These are phyloP conservation scores for Steatornis caripensis DNA, from an alignment of 2,113 vertebrate genomes.

Conservation along the genomic window DNA sequence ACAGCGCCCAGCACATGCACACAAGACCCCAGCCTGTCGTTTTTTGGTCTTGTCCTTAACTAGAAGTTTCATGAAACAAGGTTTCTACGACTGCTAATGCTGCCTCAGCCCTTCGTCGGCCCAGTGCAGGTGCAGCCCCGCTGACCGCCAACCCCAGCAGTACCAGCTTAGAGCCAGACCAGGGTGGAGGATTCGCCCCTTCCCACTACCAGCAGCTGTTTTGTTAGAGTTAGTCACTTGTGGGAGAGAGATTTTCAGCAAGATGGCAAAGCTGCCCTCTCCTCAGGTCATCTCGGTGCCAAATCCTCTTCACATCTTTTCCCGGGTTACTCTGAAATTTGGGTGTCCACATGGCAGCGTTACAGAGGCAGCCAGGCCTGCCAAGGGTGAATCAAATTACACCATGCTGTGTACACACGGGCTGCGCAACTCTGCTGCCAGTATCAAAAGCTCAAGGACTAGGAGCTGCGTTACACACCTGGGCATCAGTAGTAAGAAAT, in stretches of 20 bases:
- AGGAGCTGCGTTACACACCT: conserved; percentile 1
- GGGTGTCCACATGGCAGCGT: neutral
- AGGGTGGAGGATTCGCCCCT: neutral
- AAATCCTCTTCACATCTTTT: neutral
- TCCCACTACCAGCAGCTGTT: neutral
- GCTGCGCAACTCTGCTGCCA: neutral
- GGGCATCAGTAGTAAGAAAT: neutral
- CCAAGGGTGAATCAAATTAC: neutral
- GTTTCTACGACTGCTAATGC: accelerated
- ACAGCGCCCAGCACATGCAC: neutral
- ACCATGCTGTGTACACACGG: neutral
- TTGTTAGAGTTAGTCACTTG: neutral
- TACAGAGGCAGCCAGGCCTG: neutral
- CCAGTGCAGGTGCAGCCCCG: accelerated
- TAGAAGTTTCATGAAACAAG: neutral
- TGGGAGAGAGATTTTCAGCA: neutral
- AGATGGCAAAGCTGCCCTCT: neutral
- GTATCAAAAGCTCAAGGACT: neutral
- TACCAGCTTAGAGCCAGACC: neutral
- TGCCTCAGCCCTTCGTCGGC: neutral
- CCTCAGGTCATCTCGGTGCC: neutral
- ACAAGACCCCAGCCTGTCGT: neutral
- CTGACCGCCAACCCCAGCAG: neutral
- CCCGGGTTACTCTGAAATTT: neutral
- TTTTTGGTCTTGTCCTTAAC: neutral